Base-by-base conservation (phyloP, 2,113 vertebrate genomes). In the Passer domesticus region DNA sequence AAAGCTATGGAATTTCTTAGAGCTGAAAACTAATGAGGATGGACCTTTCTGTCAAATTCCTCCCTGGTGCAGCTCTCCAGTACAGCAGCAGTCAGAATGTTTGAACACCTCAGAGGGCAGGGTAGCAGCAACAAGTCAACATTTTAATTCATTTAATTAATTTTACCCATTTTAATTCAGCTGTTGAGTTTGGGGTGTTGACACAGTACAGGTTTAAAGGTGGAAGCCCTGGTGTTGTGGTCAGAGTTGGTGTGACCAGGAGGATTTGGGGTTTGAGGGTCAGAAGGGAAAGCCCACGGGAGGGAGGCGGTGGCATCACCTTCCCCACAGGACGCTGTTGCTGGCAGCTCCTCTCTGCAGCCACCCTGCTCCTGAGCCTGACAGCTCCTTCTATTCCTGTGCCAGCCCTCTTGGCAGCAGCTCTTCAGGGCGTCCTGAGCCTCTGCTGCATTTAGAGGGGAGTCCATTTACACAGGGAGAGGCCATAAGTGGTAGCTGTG, bases 261-360 rank as follows among this genome's bases (percentile, higher is more conserved):
- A 63, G 53, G 25, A 33, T 74, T 87, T 83, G 7, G 44, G 24
- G 23, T 39, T 7, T 0, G 3, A 43, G 44, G 15, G 4, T 52
- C n/a, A n/a, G 44, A 27, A 55, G 24, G 22, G 13, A 55, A 72
- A 63, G 7, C 6, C 15, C 27, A 7, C 6, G 4, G 4, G 27
- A 27, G 46, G 11, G 33, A 68, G 53, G 22, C 0, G 3, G 10
- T 12, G 80, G 35, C 35, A 46, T 39, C 3, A 1, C 20, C 9
- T 35, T 84, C 53, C 24, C 12, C 14, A 44, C 31, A 20, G 14
- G n/a, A 63, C 15, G 25, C 33, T 35, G 15, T 2, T 70, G 62
- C 20, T 9, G 7, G 10, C 63, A 81, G 20, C 43, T 77, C 14
- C 35, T 73, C 43, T 50, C n/a, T 73, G 69, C 39, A 69, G 25